Base-by-base conservation (phyloP, 2,113 vertebrate genomes). In the Triplophysa dalaica region DNA sequence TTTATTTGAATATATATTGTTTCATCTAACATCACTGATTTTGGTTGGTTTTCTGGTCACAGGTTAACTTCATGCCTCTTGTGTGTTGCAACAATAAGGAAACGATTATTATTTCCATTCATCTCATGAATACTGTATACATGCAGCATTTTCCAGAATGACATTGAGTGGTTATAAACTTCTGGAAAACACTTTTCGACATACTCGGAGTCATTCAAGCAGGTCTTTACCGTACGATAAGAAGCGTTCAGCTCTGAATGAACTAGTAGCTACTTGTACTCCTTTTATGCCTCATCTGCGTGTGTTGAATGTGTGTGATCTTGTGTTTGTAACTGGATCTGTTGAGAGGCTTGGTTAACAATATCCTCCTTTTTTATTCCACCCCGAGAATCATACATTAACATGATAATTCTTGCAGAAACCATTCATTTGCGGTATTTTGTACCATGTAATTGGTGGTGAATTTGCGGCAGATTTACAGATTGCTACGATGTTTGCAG, bases 251-350 rank as follows among this genome's bases (percentile, higher is more conserved):
- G 52, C 4, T 73, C 1, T 73, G 33, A 6, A 16, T 60, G 1
- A 29, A 22, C 70, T 21, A 60, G 70, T 9, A 22, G 70, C 45
- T 50, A 64, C 48, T 24, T 64, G 67, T 45, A 48, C 70, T 24
- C 1, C 62, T 33, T 6, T 58, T 58, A 79, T 29, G 45, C 24
- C 50, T 58, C 65, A 75, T 38, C 17, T 19, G 41, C 26, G 9
- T 41, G 72, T 38, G 41, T 52, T 66, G 22, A 24, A 12, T 61
- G 24, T 72, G 68, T 72, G 78, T 78, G 75, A 65, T 70, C 83
- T 75, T 21, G 43, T 78, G 60, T 29, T 74, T 50, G 75, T 78
- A 84, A 74, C 50, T 21, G 43, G 24, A 70, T 52, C 54, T 50
- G 62, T 52, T 19, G 17, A 17, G 52, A 54, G 4, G 50, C 24